Conservation (phyloP, 2,888 invertebrate species). For the Incurvaria masculella region DNA sequence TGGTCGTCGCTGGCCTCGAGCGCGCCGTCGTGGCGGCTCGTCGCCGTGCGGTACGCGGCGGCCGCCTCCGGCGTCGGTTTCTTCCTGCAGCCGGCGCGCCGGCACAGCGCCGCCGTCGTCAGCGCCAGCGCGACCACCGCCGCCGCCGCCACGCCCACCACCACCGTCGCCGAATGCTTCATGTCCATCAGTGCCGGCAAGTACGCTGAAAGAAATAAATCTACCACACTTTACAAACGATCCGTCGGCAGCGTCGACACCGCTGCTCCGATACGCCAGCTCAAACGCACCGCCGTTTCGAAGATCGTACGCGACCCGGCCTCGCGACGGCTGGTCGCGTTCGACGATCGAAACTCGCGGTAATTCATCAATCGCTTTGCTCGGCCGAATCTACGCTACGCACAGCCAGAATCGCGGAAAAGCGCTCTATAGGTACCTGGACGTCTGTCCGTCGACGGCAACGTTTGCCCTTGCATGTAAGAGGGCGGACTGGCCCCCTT, state of each 20-base stretch:
- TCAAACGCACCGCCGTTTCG: background rate
- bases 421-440: conserved; percentile 57
- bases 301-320: background rate
- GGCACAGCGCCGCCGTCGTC: conserved; percentile 29
- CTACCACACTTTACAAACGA: background rate
- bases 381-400: conserved; percentile 2
- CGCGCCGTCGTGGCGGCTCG: background rate
- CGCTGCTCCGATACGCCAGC: background rate
- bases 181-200: conserved; percentile 29
- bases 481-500: conserved; percentile 69
- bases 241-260: too few relatives aligned
- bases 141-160: conserved; percentile 35
- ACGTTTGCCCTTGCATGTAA: conserved; percentile 64
- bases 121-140: conserved; percentile 35
- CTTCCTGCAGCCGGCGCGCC: conserved; percentile 3
- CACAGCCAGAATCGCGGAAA: background rate
- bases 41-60: conserved; percentile 1
- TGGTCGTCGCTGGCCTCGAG: background rate
- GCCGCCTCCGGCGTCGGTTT: background rate
- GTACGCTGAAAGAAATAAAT: conserved; percentile 11
- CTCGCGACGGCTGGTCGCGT: too few relatives aligned
- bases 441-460: conserved; percentile 70
- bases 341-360: too few relatives aligned
- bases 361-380: background rate
- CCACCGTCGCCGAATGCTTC: conserved; percentile 35